These are phyloP conservation scores for Drosophila pruinosa DNA, from an alignment of 1,140 invertebrate genomes.

Conservation along the genomic window DNA sequence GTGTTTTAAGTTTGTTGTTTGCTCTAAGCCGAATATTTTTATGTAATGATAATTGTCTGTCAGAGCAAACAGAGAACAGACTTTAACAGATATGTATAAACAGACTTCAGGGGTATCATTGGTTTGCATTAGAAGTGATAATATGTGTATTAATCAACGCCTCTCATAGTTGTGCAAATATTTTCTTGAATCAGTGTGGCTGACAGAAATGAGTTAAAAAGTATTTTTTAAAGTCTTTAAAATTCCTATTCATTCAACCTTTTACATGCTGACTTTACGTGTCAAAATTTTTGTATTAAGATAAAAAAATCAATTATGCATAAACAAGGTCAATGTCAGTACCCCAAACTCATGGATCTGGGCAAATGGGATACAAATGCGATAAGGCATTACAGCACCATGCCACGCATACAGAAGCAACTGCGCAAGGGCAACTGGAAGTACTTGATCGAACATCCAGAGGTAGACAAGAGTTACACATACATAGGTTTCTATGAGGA, in stretches of 20 bases:
- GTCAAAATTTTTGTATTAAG: background rate
- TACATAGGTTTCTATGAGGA: background rate
- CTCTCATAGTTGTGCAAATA: no score
- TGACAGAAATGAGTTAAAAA: no score
- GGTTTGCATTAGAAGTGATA: no score
- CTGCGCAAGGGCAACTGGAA: slow-evolving; percentile 53
- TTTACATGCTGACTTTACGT: background rate
- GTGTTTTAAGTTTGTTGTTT: background rate
- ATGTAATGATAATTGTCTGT: background rate
- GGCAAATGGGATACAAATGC: slow-evolving; percentile 56
- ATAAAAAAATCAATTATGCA: background rate
- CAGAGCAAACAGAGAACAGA: background rate
- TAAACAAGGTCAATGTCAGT: background rate
- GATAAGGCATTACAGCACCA: slow-evolving; percentile 39
- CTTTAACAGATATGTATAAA: background rate
- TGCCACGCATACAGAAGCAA: slow-evolving; percentile 55
- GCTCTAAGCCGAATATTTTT: background rate
- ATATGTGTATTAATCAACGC: no score
- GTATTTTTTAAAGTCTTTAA: no score
- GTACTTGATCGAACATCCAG: slow-evolving; percentile 57
- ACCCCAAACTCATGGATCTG: slow-evolving; percentile 46
- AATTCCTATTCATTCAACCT: background rate
- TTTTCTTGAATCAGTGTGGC: no score
- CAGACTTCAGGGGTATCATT: no score
- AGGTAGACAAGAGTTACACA: slow-evolving; percentile 21